phyloP scores from a whole-genome alignment of 2,797 vertebrate genomes.

The Emydoidea blandingii region DNA sequence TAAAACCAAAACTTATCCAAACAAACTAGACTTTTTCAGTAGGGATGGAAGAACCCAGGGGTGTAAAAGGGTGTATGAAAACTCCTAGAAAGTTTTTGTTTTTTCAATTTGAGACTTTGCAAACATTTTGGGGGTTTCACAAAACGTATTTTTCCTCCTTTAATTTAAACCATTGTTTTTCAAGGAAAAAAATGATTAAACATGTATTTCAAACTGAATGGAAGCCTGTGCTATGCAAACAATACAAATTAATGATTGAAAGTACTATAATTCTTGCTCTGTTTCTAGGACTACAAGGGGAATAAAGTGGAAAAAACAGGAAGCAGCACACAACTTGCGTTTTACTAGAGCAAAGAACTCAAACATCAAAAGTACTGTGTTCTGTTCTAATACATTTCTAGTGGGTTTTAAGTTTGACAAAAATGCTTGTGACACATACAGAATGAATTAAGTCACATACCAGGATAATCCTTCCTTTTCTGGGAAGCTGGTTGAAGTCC shows the following conservation, averaged over 20 bases:
- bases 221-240: background rate
- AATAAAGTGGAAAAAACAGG: background rate
- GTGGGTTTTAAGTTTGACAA: background rate
- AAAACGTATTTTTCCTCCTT: background rate
- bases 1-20: background rate
- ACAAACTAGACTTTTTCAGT: background rate
- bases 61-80: background rate
- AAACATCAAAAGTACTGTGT: background rate
- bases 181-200: background rate
- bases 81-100: background rate
- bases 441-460: background rate
- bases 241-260: background rate
- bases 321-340: background rate
- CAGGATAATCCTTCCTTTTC: background rate
- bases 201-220: constrained; percentile 2
- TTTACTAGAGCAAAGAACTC: background rate
- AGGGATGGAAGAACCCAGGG: background rate
- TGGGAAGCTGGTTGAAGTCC: background rate
- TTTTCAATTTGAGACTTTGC: background rate
- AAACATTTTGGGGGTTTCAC: background rate
- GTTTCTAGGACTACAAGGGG: background rate
- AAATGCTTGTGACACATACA: background rate
- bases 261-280: background rate
- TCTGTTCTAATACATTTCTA: background rate
- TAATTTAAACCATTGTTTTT: background rate